These are phyloP conservation scores for Subanguina moxae DNA, from an alignment of 1,140 invertebrate species.

Conservation along the genomic window DNA sequence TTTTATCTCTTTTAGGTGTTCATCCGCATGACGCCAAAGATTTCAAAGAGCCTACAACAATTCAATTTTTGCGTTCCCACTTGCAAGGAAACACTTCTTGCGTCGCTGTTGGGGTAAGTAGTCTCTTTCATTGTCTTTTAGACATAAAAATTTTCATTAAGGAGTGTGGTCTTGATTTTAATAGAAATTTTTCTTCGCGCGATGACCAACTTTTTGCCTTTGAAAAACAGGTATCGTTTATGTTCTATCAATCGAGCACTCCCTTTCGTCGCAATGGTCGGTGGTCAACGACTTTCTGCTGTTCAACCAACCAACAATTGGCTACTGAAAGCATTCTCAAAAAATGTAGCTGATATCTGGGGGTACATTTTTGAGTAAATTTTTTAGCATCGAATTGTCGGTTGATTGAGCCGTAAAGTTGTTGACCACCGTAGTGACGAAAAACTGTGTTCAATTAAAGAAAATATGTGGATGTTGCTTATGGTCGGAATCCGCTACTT, in stretches of 20 bases:
- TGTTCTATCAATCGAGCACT: too few relatives aligned
- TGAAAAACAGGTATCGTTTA: slow-evolving; percentile 72
- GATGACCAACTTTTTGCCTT: slow-evolving; percentile 80
- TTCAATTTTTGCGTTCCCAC: slow-evolving; percentile 12
- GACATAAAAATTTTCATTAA: slow-evolving; percentile 74
- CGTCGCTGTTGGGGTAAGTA: slow-evolving; percentile 10
- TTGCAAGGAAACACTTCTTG: slow-evolving; percentile 61
- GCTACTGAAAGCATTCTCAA: too few relatives aligned
- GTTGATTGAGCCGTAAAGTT: too few relatives aligned
- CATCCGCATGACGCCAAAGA: slow-evolving; percentile 92
- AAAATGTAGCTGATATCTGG: too few relatives aligned
- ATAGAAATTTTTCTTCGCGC: slow-evolving; percentile 84
- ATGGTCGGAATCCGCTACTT: too few relatives aligned
- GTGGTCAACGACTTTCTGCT: too few relatives aligned
- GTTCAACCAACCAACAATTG: too few relatives aligned
- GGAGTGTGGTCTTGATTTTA: slow-evolving; percentile 88
- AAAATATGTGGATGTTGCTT: too few relatives aligned
- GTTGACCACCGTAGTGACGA: too few relatives aligned
- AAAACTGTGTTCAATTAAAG: too few relatives aligned
- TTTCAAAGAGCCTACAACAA: slow-evolving; percentile 67
- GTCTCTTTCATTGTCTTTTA: slow-evolving; percentile 70
- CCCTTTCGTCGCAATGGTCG: not conserved
- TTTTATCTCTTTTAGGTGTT: slow-evolving; percentile 67
- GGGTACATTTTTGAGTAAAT: too few relatives aligned
- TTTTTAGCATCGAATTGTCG: too few relatives aligned